These are phyloP conservation scores for Odontophorus gujanensis DNA, from an alignment of 2,113 vertebrate species.

Conservation along the genomic window DNA sequence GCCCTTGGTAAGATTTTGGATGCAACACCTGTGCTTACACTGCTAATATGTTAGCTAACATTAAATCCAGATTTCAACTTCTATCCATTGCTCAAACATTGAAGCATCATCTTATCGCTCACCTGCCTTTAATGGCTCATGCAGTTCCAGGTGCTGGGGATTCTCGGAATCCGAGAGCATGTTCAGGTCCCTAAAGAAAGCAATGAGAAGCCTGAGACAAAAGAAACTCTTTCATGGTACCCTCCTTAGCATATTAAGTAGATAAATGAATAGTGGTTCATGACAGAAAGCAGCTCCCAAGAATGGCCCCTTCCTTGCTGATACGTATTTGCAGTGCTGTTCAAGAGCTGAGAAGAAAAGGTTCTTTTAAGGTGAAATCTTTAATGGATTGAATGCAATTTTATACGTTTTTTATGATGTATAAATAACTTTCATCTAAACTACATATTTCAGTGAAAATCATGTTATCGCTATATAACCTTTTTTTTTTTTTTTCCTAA, in stretches of 20 bases:
- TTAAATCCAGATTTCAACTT: background rate
- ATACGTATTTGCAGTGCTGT: conserved; percentile 58
- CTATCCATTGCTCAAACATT: background rate
- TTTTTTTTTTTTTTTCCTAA: background rate
- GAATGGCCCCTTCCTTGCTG: conserved; percentile 70
- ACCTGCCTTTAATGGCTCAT: conserved; percentile 90
- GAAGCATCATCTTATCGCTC: conserved; percentile 53
- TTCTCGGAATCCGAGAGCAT: conserved; percentile 94
- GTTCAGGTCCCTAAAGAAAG: conserved; percentile 90
- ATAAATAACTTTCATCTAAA: conserved; percentile 56
- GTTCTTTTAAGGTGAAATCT: conserved; percentile 81
- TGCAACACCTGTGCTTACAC: background rate
- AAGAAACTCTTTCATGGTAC: conserved; percentile 50
- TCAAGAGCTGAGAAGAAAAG: conserved; percentile 74
- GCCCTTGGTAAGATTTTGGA: background rate
- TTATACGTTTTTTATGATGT: conserved; percentile 38
- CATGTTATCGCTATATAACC: background rate
- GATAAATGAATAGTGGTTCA: conserved; percentile 80
- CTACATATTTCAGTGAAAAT: conserved; percentile 42
- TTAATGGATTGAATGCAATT: conserved; percentile 72
- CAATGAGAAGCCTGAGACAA: conserved; percentile 65
- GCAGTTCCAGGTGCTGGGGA: conserved; percentile 90
- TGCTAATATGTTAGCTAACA: background rate
- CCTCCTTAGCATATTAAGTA: conserved; percentile 59
- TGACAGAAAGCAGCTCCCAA: conserved; percentile 79